These are phyloP conservation scores for Entomobrya proxima DNA, from an alignment of 2,888 invertebrate species.

Conservation along the genomic window DNA sequence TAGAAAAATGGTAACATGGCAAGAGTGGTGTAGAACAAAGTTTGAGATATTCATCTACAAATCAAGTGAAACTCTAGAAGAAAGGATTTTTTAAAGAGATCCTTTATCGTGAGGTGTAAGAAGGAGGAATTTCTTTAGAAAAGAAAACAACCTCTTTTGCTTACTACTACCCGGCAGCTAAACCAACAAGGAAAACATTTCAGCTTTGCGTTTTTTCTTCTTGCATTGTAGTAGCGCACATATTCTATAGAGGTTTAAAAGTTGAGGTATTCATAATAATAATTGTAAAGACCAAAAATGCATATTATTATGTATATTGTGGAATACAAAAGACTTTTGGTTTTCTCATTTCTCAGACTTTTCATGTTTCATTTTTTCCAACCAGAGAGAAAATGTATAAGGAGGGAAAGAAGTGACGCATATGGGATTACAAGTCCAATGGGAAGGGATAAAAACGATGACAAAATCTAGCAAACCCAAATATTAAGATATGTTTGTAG, in stretches of 20 bases:
- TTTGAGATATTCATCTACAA: slow-evolving; percentile 53
- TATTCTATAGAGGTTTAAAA: not conserved
- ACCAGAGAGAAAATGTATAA: not conserved
- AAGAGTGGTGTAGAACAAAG: slow-evolving; percentile 21
- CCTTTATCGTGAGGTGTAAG: not conserved
- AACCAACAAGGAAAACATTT: not conserved
- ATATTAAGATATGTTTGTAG: not conserved
- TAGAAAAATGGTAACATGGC: not conserved
- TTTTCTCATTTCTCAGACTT: not conserved
- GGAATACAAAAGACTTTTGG: not conserved
- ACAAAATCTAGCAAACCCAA: not conserved
- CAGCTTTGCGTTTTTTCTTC: not conserved
- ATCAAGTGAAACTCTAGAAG: slow-evolving; percentile 13
- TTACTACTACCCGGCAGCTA: not conserved
- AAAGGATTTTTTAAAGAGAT: not conserved
- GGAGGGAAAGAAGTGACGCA: not conserved
- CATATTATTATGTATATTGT: no score
- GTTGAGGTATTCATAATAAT: not conserved
- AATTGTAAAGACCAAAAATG: not conserved
- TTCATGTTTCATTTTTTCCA: not conserved
- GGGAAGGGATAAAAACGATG: not conserved
- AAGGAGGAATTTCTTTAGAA: not conserved
- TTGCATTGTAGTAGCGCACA: not conserved
- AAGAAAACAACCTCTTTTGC: not conserved
- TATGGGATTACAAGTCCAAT: slow-evolving; percentile 20